Conservation (phyloP, 2,888 invertebrate genomes). For the Gerosis bhagava region DNA sequence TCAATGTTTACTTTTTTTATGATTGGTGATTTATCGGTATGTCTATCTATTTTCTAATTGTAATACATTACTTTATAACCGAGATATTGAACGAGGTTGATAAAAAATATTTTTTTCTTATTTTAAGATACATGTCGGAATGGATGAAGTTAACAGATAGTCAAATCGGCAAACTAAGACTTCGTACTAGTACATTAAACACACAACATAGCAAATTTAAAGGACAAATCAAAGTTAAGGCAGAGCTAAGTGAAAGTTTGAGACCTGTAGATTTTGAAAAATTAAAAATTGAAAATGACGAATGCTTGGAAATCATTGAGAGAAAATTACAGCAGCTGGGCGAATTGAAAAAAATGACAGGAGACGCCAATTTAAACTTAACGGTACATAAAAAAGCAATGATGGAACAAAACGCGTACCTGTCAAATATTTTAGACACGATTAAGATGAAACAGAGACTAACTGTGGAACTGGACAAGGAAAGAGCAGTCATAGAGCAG, state of each 20-base stretch:
- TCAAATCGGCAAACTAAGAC: conserved; percentile 81
- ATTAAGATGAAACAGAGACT: conserved; percentile 62
- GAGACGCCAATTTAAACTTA: conserved; percentile 79
- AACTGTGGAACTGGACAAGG: conserved; percentile 63
- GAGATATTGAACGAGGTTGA: too few relatives aligned
- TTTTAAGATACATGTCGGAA: conserved; percentile 77
- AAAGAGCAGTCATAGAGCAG: conserved; percentile 52
- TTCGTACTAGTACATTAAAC: conserved; percentile 80
- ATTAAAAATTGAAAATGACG: conserved; percentile 82
- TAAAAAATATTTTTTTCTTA: too few relatives aligned
- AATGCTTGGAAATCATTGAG: conserved; percentile 75
- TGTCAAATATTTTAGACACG: conserved; percentile 60
- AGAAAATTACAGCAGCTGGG: conserved; percentile 75
- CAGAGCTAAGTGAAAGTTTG: conserved; percentile 81
- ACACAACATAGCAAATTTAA: conserved; percentile 77
- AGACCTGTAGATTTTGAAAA: conserved; percentile 85
- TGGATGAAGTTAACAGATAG: conserved; percentile 81
- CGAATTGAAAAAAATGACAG: conserved; percentile 82
- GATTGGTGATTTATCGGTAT: too few relatives aligned
- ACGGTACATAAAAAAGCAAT: conserved; percentile 81
- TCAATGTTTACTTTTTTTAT: too few relatives aligned
- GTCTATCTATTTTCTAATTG: too few relatives aligned
- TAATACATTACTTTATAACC: too few relatives aligned
- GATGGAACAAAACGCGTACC: conserved; percentile 70
- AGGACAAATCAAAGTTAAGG: conserved; percentile 76